A percentile compares a stretch with the other conserved stretches of the same genome.
Evolutionary conservation across 2,888 invertebrate genomes (phyloP).

Genomic region (Drosophila villosipedis): DNA sequence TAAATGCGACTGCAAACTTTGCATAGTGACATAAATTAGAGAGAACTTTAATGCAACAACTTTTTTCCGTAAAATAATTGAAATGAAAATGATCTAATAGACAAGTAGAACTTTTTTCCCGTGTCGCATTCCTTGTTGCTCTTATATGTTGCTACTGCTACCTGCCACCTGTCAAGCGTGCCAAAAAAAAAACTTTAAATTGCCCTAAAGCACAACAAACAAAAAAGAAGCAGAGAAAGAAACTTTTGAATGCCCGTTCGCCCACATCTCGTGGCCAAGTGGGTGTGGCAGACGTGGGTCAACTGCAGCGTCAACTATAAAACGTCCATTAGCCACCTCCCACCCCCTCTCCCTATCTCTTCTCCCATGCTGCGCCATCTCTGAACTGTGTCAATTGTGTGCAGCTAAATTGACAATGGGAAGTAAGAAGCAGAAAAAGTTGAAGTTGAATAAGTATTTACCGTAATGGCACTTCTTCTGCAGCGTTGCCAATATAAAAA

Average conservation of each 20-base stretch:
- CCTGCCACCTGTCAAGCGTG: conserved; percentile 48
- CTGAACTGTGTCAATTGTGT: conserved; percentile 62
- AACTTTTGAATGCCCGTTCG: conserved; percentile 35
- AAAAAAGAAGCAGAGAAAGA: conserved; percentile 4
- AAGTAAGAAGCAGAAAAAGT: neutral
- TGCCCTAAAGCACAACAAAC: conserved; percentile 41
- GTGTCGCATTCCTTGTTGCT: conserved; percentile 58
- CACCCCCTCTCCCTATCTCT: neutral
- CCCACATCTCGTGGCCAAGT: conserved; percentile 11
- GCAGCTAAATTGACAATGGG: conserved; percentile 18
- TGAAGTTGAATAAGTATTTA: conserved; percentile 7
- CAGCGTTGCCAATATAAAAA: neutral
- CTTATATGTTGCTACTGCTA: conserved; percentile 32
- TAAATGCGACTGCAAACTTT: conserved; percentile 62
- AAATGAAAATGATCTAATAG: conserved; percentile 23
- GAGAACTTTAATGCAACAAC: conserved; percentile 43
- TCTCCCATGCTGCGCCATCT: neutral
- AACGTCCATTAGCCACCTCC: conserved; percentile 50
- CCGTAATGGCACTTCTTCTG: neutral
- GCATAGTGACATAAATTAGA: conserved; percentile 67
- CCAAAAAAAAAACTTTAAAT: conserved; percentile 52
- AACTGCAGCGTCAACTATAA: conserved; percentile 34
- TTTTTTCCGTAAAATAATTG: conserved; percentile 34
- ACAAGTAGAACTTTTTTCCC: conserved; percentile 31
- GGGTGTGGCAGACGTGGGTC: conserved; percentile 44